These are phyloP conservation scores for Metaphire vulgaris DNA, from an alignment of 1,140 invertebrate genomes.

Conservation along the genomic window DNA sequence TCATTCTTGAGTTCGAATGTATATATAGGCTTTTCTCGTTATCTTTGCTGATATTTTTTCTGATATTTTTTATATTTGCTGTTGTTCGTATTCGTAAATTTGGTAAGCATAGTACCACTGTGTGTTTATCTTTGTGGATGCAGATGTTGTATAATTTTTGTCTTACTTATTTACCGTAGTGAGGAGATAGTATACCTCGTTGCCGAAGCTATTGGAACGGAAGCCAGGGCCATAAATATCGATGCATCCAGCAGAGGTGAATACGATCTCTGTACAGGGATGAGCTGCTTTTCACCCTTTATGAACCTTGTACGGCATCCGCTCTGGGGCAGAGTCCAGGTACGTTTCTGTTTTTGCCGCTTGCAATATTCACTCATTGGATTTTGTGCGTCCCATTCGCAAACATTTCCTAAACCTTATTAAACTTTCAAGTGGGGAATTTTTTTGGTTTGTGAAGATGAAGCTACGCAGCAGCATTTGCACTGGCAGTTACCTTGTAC, in stretches of 20 bases:
- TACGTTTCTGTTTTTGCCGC: too few relatives aligned
- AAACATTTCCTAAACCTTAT: too few relatives aligned
- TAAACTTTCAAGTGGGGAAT: too few relatives aligned
- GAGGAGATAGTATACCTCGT: slow-evolving; percentile 35
- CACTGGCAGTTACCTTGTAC: too few relatives aligned
- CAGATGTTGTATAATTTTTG: too few relatives aligned
- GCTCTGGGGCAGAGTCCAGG: slow-evolving; percentile 46
- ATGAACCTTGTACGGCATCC: slow-evolving; percentile 48
- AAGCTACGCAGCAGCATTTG: too few relatives aligned
- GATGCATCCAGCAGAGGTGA: slow-evolving; percentile 34
- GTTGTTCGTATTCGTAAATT: neutral
- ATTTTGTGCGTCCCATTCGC: too few relatives aligned
- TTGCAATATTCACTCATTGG: too few relatives aligned
- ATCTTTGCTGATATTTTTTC: too few relatives aligned
- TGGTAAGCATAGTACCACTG: neutral
- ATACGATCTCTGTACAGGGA: slow-evolving; percentile 38
- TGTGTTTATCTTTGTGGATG: neutral
- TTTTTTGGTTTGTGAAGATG: too few relatives aligned
- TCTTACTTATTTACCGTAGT: too few relatives aligned
- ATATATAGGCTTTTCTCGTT: neutral
- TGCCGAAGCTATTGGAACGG: slow-evolving; percentile 39
- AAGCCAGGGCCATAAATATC: slow-evolving; percentile 42
- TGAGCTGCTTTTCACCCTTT: slow-evolving; percentile 46
- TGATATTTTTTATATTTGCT: too few relatives aligned
- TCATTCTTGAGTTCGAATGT: neutral